These are phyloP conservation scores for Dasypolia templi DNA, from an alignment of 2,888 invertebrate species.

Conservation along the genomic window DNA sequence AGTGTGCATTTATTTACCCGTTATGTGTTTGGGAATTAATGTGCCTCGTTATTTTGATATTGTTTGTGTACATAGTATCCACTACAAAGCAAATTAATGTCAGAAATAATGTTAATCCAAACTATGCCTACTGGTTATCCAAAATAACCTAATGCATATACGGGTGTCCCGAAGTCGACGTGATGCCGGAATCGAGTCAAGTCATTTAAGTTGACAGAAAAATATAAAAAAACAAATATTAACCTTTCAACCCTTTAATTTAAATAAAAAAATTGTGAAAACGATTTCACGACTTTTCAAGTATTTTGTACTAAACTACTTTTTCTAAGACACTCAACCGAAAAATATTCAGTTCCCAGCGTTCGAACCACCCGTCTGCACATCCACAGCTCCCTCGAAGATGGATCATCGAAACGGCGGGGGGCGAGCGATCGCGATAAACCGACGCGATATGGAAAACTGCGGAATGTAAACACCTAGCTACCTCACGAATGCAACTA, in stretches of 20 bases:
- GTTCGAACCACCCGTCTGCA: slow-evolving; percentile 72
- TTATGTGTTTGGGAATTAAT: background rate
- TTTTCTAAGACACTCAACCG: no score
- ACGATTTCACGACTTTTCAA: no score
- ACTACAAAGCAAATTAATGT: background rate
- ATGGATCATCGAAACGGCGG: slow-evolving; percentile 87
- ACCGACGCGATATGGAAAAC: slow-evolving; percentile 86
- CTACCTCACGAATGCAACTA: slow-evolving; percentile 64
- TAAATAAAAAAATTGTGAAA: background rate
- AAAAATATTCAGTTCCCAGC: background rate
- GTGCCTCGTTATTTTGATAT: background rate
- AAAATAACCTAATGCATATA: no score
- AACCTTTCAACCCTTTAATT: background rate
- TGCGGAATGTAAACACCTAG: slow-evolving; percentile 74
- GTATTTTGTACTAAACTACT: no score
- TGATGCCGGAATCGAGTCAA: no score
- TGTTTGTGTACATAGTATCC: background rate
- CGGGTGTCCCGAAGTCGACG: no score
- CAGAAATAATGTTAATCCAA: background rate
- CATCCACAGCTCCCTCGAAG: slow-evolving; percentile 76
- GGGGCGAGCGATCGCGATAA: slow-evolving; percentile 83
- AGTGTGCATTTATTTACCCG: background rate
- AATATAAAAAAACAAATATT: no score
- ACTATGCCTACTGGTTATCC: no score
- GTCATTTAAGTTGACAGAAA: no score